Base-by-base conservation (phyloP, 2,888 invertebrate genomes). In the Tenthredo amoena region DNA sequence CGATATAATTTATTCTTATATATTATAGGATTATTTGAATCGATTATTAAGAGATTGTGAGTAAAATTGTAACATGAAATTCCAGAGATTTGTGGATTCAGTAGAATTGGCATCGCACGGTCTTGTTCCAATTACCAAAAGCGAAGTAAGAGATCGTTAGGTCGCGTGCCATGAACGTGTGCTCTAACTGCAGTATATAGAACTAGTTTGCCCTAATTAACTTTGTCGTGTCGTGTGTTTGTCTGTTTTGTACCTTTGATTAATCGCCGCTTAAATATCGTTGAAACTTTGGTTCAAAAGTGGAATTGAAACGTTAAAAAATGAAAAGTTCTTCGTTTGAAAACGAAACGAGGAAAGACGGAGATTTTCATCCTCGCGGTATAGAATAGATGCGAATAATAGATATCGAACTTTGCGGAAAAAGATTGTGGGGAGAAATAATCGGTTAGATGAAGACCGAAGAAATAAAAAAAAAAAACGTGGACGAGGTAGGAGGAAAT, bases 151-250 rank as follows among this genome's bases (percentile, higher is more conserved):
- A 62, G 21, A 62, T 62, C 26, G 62, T 26, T 21, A 21, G 62
- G 62, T 62, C 62, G 26, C 62, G 26, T 62, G 62, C 62, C 26
- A 62, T 21, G 62, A 26, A 15, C 34, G 26, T 71, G 74, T 47
- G 40, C 40, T 47, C 71, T 40, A 72, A 40, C 71, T 72, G 40
- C 40, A 72, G 71, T 21, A 18, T 37, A 18, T 37, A 76, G 15
- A 34, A 40, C 37, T 47, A 76, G 76, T 76, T 76, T 43, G 47
- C 47, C 76, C 76, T 76, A 43, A 76, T 76, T 47, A 76, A 47
- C 47, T 76, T n/a, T 7, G 26, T 47, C 47, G 0, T 62, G 55
- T 55, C 55, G 55, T 55, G 7, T 26, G 31, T 68, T 26, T 34
- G 31, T 5, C 43, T n/a, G 26, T 76, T 47, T 43, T 47, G 26